phyloP scores from a whole-genome alignment of 2,113 vertebrate genomes.

The Porphyrio hochstetteri region DNA sequence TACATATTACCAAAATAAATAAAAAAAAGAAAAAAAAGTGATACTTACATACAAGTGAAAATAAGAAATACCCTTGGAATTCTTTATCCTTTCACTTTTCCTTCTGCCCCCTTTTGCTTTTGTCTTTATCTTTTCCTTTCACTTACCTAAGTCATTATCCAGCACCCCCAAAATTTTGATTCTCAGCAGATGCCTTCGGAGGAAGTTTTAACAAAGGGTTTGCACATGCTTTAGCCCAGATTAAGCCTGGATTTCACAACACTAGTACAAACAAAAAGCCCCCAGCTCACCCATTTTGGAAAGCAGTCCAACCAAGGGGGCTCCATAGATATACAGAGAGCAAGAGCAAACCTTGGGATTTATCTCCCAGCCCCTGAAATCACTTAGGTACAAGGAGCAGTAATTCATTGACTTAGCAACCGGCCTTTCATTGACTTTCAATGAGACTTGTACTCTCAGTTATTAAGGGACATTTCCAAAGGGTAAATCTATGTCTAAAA shows the following conservation, averaged over 20 bases:
- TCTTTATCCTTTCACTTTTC: neutral
- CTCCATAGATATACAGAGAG: neutral
- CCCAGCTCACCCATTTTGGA: neutral
- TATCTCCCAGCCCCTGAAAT: neutral
- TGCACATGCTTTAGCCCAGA: neutral
- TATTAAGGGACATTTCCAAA: neutral
- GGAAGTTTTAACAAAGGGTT: neutral
- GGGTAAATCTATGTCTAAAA: neutral
- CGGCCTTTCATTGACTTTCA: neutral
- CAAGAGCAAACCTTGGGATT: neutral
- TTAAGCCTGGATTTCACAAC: neutral
- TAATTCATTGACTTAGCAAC: neutral
- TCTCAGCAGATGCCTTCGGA: neutral
- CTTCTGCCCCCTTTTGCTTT: neutral
- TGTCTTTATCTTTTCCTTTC: neutral
- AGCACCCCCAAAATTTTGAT: neutral
- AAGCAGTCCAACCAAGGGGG: neutral
- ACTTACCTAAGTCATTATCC: neutral
- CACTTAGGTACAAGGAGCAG: neutral
- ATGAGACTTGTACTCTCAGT: neutral
- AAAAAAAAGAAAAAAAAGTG: neutral
- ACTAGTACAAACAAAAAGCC: neutral
- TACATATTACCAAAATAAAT: neutral
- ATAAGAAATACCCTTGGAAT: neutral
- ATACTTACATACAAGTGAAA: neutral